Base-by-base conservation (phyloP, 1,140 invertebrate genomes). In the Papilio polytes region DNA sequence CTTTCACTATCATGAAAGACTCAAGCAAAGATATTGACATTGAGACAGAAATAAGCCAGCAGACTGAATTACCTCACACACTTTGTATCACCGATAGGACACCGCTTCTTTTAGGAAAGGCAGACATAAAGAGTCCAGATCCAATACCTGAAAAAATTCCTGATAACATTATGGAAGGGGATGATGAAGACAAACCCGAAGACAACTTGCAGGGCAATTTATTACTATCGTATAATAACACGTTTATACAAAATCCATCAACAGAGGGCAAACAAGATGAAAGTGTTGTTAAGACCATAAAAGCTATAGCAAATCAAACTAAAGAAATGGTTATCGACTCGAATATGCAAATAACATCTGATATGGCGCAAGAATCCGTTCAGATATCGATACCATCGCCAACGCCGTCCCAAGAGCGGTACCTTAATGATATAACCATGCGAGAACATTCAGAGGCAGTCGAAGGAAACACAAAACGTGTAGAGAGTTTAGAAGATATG, bases 401-500 rank as follows among this genome's bases (percentile, higher is more conserved):
- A 12, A 96, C 96, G 12, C 96, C 96, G 4, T 96, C 96, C 0
- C 96, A 96, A 88, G 96, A 96, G 86, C 92, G 96, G 86, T 96
- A 96, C 90, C 87, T 96, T 13, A 96, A 96, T 86, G 95, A 96
- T 84, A 96, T 96, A 26, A 96, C 96, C 0, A 92, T 96, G 90
- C 95, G 96, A 86, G 95, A 96, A 66, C 93, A 96, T 84, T 91
- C 93, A 8, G 93, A 95, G 84, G 86, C 95, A 8, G 89, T 95
- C 22, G 95, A 95, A 82, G 92, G 91, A 36, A 94, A 94, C 63
- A 86, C 91, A 2, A 95, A 95, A 85, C 95, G 95, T 80, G 96
- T 96, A 48, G 96, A 97, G 83, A 96, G 96, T 3, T 96, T 97
- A 44, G 96, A 97, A 85, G 96, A 97, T 85, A 96, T 97, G 89